Evolutionary conservation across 2,113 vertebrate genomes (phyloP), one percentile per base, ranked within the genome.

Genomic region (Coreoperca whiteheadi): DNA sequence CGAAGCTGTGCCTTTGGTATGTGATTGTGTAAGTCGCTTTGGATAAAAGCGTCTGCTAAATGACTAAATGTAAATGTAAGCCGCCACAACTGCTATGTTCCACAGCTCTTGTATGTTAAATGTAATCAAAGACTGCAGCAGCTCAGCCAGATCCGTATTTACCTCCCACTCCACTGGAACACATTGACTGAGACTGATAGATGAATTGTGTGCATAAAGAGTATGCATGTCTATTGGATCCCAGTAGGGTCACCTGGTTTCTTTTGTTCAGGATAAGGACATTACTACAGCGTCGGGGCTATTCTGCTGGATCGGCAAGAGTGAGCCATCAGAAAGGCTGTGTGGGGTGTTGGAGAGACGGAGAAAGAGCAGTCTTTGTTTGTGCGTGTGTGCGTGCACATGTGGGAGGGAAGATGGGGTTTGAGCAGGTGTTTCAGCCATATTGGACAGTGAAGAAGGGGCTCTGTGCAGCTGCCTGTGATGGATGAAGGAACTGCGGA

Each of bases 291-390:
- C 73, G 63, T 67, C 10, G 16, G 23, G 16, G 51, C n/a, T 61
- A 16, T 91, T 91, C 84, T 92, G 92, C 94, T 91, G 87, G 73
- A 79, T 90, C 80, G 21, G 83, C 89, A 81, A 74, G 77, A 92
- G 82, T 34, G 66, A 76, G 50, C 84, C 54, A 53, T 70, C 14
- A 18, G 57, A 41, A 20, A 56, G 66, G 39, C 21, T 15, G 9
- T 57, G 51, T 39, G 50, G 50, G 32, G 25, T 65, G 15, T 39
- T 37, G 16, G 60, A 43, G 76, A n/a, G 30, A 3, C 28, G n/a
- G 43, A 54, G 30, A 74, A 67, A 61, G 83, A 54, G 54, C 18
- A 15, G 68, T 76, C 21, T 73, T 23, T 59, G 25, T 74, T 25
- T 59, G 46, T 70, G 65, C 70, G 63, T 65, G 48, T 57, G 41